Percentiles rank a stretch among this genome's conserved stretches.
These are phyloP conservation scores for Trichonephila clavata DNA, from an alignment of 1,140 invertebrate species.

Conservation along the genomic window DNA sequence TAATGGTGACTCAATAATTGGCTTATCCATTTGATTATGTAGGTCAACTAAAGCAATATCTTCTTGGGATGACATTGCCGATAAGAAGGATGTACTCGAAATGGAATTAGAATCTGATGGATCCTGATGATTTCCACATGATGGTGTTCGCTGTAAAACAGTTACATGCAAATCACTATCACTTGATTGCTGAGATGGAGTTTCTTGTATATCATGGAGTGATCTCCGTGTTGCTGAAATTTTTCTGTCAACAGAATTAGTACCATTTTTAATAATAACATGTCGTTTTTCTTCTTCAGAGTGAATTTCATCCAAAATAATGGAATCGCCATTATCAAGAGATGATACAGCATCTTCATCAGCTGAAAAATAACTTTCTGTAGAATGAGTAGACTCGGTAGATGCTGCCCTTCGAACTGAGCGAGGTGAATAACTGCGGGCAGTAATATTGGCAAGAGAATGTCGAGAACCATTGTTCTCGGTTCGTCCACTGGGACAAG, in stretches of 20 bases:
- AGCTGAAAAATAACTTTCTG: constrained; percentile 94
- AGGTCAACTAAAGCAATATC: constrained; percentile 95
- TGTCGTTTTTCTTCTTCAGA: constrained; percentile 61
- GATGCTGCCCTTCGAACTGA: constrained; percentile 86
- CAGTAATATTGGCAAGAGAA: constrained; percentile 74
- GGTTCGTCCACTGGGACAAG: constrained; percentile 48
- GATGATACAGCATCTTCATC: constrained; percentile 86
- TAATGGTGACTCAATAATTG: constrained; percentile 93
- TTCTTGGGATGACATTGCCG: constrained; percentile 95
- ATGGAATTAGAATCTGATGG: constrained; percentile 78
- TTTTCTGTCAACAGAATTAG: constrained; percentile 74
- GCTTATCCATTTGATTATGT: constrained; percentile 96
- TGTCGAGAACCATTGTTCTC: constrained; percentile 72
- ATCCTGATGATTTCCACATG: constrained; percentile 75
- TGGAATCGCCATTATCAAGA: constrained; percentile 41
- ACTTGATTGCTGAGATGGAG: constrained; percentile 77
- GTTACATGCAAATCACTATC: constrained; percentile 75
- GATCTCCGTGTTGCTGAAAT: constrained; percentile 67
- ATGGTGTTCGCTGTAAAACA: constrained; percentile 72
- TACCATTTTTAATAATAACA: constrained; percentile 64
- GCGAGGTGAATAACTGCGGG: constrained; percentile 72
- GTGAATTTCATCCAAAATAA: constrained; percentile 37
- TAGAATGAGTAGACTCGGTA: constrained; percentile 89
- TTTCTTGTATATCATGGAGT: constrained; percentile 77
- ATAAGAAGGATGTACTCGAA: constrained; percentile 89